These are phyloP conservation scores for Sardinella longiceps DNA, from an alignment of 2,797 vertebrate genomes.

Conservation along the genomic window DNA sequence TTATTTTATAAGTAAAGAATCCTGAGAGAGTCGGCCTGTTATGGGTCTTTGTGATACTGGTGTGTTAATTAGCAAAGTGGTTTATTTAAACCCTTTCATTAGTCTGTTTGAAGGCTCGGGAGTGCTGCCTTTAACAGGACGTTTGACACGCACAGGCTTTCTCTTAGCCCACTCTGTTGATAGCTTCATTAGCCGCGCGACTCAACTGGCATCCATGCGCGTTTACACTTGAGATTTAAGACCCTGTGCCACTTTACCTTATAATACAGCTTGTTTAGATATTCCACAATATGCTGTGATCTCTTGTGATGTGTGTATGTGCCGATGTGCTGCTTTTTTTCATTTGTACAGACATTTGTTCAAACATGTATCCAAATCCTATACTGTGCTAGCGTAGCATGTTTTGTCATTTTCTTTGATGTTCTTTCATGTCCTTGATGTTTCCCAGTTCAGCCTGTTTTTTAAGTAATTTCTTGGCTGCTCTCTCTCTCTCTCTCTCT, in stretches of 20 bases:
- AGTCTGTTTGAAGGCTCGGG: neutral
- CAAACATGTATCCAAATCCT: neutral
- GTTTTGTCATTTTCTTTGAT: slow-evolving; percentile 6
- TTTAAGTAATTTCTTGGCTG: neutral
- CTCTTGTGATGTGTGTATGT: neutral
- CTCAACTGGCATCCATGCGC: neutral
- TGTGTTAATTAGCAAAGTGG: neutral
- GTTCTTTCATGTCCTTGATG: slow-evolving; percentile 13
- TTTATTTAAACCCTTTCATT: neutral
- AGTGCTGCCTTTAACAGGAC: neutral
- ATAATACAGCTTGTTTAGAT: neutral
- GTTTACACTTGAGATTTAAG: neutral
- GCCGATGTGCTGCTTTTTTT: no score
- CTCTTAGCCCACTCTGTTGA: neutral
- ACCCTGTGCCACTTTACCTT: no score
- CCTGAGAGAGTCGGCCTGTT: neutral
- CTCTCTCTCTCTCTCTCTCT: neutral
- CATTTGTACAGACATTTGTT: neutral
- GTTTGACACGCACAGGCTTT: no score
- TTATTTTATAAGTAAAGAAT: neutral
- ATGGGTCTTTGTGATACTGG: neutral
- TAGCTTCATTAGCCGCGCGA: neutral
- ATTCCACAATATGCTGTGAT: neutral
- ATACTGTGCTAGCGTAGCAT: neutral
- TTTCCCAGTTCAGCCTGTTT: slow-evolving; percentile 5